Conservation (phyloP, 1,140 invertebrate species). For the Conopomorpha cramerella region DNA sequence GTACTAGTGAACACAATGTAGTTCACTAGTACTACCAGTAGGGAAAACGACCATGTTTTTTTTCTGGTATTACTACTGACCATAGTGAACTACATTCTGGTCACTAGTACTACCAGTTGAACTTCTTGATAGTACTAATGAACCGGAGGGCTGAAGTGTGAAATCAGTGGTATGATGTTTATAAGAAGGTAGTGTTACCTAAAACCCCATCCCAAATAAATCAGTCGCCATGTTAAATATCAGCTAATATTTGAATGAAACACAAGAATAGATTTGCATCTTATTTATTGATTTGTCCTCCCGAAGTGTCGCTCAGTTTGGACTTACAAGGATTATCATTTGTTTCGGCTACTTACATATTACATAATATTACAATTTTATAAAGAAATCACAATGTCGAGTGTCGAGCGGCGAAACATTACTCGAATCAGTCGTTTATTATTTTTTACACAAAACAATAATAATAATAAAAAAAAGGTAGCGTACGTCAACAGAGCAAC, state of each 20-base stretch:
- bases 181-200: too few relatives aligned
- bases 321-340: conserved; percentile 54
- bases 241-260: conserved; percentile 30
- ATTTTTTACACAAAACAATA: conserved; percentile 21
- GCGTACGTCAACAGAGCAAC: neutral
- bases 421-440: conserved; percentile 30
- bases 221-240: too few relatives aligned
- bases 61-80: too few relatives aligned
- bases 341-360: conserved; percentile 54
- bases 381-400: conserved; percentile 55
- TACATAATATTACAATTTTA: conserved; percentile 46
- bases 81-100: too few relatives aligned
- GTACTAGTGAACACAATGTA: too few relatives aligned
- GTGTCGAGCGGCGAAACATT: conserved; percentile 20
- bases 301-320: conserved; percentile 45
- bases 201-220: too few relatives aligned
- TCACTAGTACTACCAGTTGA: too few relatives aligned
- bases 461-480: conserved; percentile 16
- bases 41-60: too few relatives aligned
- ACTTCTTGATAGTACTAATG: too few relatives aligned
- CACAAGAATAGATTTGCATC: conserved; percentile 38
- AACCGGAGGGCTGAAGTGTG: too few relatives aligned
- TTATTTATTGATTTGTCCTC: conserved; percentile 57
- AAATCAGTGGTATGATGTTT: too few relatives aligned
- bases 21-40: too few relatives aligned